phyloP scores from a whole-genome alignment of 2,888 invertebrate species.

The Desoria tigrina region DNA sequence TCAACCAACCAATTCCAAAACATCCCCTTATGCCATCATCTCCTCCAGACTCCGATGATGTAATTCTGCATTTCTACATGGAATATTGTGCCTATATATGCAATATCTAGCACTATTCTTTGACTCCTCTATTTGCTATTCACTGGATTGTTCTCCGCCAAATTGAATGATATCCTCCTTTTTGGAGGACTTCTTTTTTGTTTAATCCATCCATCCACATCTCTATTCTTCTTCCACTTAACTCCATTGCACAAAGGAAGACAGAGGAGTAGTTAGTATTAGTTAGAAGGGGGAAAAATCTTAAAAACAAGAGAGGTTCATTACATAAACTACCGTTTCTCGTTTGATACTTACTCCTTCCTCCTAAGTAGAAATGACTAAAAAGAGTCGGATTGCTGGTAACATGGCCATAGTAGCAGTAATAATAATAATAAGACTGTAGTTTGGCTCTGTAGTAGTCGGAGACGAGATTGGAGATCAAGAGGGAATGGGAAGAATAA shows the following conservation, averaged over 20 bases:
- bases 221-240: background rate
- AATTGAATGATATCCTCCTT: background rate
- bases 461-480: too few species aligned
- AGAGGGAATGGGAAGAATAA: constrained; percentile 12
- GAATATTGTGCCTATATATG: too few species aligned
- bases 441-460: background rate
- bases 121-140: too few species aligned
- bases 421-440: constrained; percentile 3
- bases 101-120: too few species aligned
- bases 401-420: too few species aligned
- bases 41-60: too few species aligned
- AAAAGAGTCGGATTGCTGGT: too few species aligned
- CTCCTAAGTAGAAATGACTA: too few species aligned
- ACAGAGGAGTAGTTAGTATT: constrained; percentile 4
- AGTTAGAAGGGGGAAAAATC: constrained; percentile 3
- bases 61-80: too few species aligned
- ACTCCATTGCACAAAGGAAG: background rate
- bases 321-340: constrained; percentile 18
- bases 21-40: too few species aligned
- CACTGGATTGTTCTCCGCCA: background rate
- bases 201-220: constrained; percentile 3
- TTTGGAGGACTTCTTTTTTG: background rate
- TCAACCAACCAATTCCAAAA: too few species aligned
- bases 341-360: background rate
- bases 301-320: constrained; percentile 24